Evolutionary conservation across 1,140 invertebrate species (phyloP), one percentile per base, ranked within the genome.

Genomic region (Pemphigus obesinymphae): DNA sequence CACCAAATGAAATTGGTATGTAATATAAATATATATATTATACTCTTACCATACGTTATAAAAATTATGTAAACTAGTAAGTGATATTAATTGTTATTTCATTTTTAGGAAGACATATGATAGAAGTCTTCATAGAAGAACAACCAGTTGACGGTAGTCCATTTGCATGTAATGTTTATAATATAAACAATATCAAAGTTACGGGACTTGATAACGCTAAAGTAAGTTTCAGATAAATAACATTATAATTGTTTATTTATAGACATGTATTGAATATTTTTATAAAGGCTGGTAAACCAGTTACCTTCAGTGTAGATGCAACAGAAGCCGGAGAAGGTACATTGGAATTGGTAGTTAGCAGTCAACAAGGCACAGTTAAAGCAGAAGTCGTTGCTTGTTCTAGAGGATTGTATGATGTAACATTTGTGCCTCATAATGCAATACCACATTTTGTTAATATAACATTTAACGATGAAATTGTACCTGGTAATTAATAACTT

Each of bases 261-360:
- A 40, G 26, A 40, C 10, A 34, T 34, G 43, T 3, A 55, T 34
- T 48, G 20, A 58, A 61, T 66, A 26, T 82, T 63, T 48, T 43
- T 66, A 80, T 84, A 6, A 83, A 88, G 85, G 89, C 96, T 3
- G 94, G 94, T 0, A 93, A 95, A 85, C 93, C 95, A 4, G 92
- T 94, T 1, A 96, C 95, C 0, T 96, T 97, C 86, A 94, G 93
- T 84, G 97, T 99, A 50, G 96, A 99, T 89, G 96, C 97, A 0
- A 96, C 95, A 0, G 93, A 96, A 85, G 97, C 97, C 34, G 97
- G 97, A 0, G 96, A 98, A 87, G 97, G 97, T 15, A 98, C 97
- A 1, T 89, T 99, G 0, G 97, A 98, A 86, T 88, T 99, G 3
- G 96, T 97, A 0, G 96, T 99, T 0, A 97, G 95, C 48, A 97